Percentiles rank a stretch among this genome's conserved stretches.
Conservation (phyloP, 2,797 vertebrate species). For the Thalassophryne amazonica region DNA sequence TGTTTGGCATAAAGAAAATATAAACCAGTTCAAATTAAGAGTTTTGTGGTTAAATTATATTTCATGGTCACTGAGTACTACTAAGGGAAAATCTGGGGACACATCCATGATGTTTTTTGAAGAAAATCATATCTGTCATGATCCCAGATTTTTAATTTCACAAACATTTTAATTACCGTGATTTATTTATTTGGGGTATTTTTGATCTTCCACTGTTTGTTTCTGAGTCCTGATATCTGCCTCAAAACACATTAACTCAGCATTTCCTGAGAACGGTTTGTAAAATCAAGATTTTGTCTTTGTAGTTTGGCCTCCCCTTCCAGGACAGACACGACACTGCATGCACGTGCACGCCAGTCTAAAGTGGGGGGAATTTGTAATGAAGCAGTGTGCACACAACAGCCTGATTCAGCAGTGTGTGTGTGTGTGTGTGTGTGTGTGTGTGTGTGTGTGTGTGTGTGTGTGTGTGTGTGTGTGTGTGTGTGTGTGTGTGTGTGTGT, state of each 20-base stretch:
- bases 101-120: background rate
- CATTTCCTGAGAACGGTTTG: conserved; percentile 32
- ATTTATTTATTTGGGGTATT: background rate
- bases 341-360: conserved; percentile 31
- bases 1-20: conserved; percentile 21
- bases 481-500: no score
- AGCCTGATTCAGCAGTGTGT: conserved; percentile 22
- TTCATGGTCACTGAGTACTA: conserved; percentile 1
- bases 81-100: background rate
- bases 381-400: background rate
- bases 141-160: background rate
- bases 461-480: no score
- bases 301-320: conserved; percentile 41
- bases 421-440: no score
- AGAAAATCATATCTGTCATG: background rate
- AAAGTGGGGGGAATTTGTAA: no score
- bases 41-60: conserved; percentile 1
- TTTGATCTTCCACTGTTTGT: background rate
- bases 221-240: background rate
- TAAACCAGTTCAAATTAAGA: conserved; percentile 5
- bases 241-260: conserved; percentile 20
- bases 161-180: background rate
- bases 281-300: conserved; percentile 42
- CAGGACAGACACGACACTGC: conserved; percentile 16
- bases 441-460: no score